Conservation (phyloP, 1,140 invertebrate species). For the Trypoxylus dichotomus region DNA sequence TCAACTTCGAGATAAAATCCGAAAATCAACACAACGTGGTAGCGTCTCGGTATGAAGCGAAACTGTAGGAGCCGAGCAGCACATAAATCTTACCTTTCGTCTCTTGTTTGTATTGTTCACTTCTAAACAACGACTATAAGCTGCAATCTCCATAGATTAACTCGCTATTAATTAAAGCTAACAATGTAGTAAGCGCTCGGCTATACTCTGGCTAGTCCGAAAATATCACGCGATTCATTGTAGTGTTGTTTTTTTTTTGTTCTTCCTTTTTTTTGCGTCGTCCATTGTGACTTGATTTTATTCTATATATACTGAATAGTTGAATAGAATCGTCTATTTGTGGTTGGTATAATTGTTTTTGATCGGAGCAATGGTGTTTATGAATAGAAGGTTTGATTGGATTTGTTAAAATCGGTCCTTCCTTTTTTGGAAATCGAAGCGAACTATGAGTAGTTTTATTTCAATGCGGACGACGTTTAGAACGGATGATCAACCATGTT, state of each 20-base stretch:
- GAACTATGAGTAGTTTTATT: too few species aligned
- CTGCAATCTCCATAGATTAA: background rate
- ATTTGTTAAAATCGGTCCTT: too few species aligned
- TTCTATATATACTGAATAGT: too few species aligned
- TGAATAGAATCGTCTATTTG: too few species aligned
- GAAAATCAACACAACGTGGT: background rate
- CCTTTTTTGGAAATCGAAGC: too few species aligned
- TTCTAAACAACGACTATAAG: background rate
- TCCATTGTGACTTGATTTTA: too few species aligned
- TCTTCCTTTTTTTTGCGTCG: too few species aligned
- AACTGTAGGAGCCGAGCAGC: background rate
- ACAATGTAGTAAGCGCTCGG: background rate
- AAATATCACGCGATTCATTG: background rate
- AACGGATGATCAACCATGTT: too few species aligned
- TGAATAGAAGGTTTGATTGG: too few species aligned
- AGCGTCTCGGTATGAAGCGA: background rate
- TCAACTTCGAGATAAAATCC: background rate
- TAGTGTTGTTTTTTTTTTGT: background rate
- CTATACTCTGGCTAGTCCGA: background rate
- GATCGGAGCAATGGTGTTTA: too few species aligned
- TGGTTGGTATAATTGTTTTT: too few species aligned
- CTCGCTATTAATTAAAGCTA: background rate
- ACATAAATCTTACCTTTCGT: background rate
- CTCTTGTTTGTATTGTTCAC: background rate
- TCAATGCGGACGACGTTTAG: too few species aligned